Conservation (phyloP, 1,140 invertebrate genomes). For the Philaenus spumarius region DNA sequence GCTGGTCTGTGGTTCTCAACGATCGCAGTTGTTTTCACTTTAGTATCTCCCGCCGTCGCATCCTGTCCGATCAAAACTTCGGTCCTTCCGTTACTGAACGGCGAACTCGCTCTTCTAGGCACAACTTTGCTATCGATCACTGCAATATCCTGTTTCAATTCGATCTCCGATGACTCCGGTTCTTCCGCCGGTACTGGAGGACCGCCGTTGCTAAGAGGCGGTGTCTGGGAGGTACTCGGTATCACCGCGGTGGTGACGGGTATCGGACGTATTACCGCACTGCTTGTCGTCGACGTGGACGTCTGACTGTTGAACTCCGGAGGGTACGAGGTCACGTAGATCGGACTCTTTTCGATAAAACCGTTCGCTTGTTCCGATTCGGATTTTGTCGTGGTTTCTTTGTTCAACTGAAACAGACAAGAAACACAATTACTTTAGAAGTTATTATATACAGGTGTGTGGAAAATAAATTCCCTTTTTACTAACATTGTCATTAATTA, state of each 20-base stretch:
- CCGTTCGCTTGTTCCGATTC: conserved; percentile 59
- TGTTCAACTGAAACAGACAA: conserved; percentile 50
- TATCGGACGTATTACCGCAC: neutral
- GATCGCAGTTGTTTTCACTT: conserved; percentile 47
- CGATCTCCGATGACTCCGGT: neutral
- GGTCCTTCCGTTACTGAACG: conserved; percentile 62
- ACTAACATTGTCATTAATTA: no score
- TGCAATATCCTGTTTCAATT: neutral
- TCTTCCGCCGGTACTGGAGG: neutral
- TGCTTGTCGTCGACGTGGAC: conserved; percentile 14
- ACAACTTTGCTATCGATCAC: neutral
- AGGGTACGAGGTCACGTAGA: conserved; percentile 56
- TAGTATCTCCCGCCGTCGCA: conserved; percentile 44
- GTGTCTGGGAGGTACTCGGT: neutral
- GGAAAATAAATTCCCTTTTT: no score
- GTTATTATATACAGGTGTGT: no score
- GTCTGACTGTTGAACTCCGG: neutral
- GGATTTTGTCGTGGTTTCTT: conserved; percentile 47
- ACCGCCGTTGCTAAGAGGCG: neutral
- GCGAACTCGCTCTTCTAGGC: conserved; percentile 30
- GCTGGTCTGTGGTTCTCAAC: conserved; percentile 39
- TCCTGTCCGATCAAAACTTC: conserved; percentile 59
- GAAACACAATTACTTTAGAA: neutral
- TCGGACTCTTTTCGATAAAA: conserved; percentile 63
- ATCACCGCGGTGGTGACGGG: neutral